These are phyloP conservation scores for Enteromius thamalakanensis DNA, from an alignment of 2,797 vertebrate genomes.

Conservation along the genomic window DNA sequence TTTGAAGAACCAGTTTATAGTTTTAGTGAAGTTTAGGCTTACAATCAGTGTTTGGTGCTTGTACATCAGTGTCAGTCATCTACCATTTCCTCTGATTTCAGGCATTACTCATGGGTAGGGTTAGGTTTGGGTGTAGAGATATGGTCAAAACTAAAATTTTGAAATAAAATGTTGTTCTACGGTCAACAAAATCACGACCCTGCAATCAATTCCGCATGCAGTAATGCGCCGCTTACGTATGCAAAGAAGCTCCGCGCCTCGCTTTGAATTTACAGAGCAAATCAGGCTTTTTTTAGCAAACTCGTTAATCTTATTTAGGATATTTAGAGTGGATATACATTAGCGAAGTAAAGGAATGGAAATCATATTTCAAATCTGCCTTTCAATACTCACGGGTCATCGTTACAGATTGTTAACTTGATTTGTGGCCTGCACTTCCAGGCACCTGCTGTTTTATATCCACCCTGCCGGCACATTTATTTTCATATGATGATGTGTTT, in stretches of 20 bases:
- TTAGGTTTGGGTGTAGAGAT: no score
- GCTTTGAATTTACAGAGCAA: conserved; percentile 1
- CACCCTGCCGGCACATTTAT: conserved; percentile 23
- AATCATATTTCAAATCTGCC: conserved; percentile 56
- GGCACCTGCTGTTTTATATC: conserved; percentile 20
- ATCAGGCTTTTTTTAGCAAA: not conserved
- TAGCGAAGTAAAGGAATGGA: conserved; percentile 40
- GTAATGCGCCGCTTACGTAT: conserved; percentile 19
- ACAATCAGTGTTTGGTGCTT: no score
- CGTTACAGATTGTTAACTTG: conserved; percentile 53
- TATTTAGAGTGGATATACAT: conserved; percentile 44
- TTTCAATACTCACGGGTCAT: conserved; percentile 55
- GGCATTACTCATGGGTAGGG: no score
- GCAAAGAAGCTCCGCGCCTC: not conserved
- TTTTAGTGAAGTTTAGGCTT: no score
- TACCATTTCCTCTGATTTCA: no score
- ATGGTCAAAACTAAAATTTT: no score
- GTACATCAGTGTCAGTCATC: no score
- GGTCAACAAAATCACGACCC: not conserved
- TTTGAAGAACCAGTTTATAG: no score
- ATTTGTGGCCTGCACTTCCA: conserved; percentile 44
- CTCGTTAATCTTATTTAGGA: conserved; percentile 22
- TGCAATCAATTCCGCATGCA: conserved; percentile 22
- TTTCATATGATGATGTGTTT: conserved; percentile 21
- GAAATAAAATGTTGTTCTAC: no score